A percentile compares a stretch with the other conserved stretches of the same genome.
These are phyloP conservation scores for Xanthorhoe spadicearia DNA, from an alignment of 2,888 invertebrate species.

Conservation along the genomic window DNA sequence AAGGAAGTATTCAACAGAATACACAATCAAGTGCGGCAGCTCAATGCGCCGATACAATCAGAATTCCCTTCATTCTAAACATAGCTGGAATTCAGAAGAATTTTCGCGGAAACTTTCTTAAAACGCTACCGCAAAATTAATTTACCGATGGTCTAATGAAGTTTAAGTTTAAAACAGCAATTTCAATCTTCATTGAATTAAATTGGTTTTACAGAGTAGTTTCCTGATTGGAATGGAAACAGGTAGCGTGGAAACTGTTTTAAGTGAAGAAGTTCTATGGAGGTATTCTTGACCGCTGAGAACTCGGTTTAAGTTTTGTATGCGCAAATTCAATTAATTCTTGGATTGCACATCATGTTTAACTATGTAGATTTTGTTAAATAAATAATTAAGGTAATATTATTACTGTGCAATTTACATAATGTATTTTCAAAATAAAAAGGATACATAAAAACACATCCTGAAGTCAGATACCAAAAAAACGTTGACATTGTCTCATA, in stretches of 20 bases:
- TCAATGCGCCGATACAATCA: conserved; percentile 35
- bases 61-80: conserved; percentile 34
- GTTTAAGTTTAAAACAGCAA: conserved; percentile 18
- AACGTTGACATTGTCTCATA: no score
- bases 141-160: conserved; percentile 34
- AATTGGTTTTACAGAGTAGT: conserved; percentile 15
- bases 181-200: conserved; percentile 23
- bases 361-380: no score
- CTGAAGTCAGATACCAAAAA: no score
- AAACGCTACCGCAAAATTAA: conserved; percentile 39
- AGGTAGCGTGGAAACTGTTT: conserved; percentile 7
- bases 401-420: no score
- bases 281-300: neutral
- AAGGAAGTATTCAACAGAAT: conserved; percentile 12
- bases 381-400: no score
- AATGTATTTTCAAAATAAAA: no score
- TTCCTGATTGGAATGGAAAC: conserved; percentile 15
- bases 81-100: conserved; percentile 37
- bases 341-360: neutral
- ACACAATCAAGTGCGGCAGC: conserved; percentile 16
- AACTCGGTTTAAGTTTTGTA: neutral
- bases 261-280: neutral
- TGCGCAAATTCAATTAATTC: neutral
- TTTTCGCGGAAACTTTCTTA: conserved; percentile 36
- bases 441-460: no score